Evolutionary conservation across 2,888 invertebrate species (phyloP).

Genomic region (Lasius platythorax): DNA sequence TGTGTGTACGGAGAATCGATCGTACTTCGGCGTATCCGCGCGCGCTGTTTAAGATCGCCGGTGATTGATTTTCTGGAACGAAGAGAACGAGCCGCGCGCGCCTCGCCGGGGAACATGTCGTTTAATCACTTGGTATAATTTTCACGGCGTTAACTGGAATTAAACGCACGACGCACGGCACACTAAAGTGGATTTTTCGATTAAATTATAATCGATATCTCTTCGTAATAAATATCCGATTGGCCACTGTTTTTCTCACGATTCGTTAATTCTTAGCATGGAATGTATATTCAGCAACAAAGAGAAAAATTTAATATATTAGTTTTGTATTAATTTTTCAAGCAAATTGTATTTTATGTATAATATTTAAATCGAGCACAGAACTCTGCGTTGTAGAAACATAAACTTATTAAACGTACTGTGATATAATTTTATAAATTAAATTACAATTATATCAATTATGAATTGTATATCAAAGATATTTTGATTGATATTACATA

Average conservation of each 20-base stretch:
- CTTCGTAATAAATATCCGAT: not conserved
- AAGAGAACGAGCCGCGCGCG: not conserved
- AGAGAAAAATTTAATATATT: not conserved
- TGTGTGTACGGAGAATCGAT: conserved; percentile 57
- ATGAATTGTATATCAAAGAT: not conserved
- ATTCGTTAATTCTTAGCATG: not conserved
- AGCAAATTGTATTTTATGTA: not conserved
- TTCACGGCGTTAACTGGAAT: not conserved
- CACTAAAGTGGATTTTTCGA: not conserved
- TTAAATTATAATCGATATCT: not conserved
- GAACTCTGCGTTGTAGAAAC: not conserved
- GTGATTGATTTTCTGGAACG: conserved; percentile 43
- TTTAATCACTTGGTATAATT: not conserved
- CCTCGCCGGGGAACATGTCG: not conserved
- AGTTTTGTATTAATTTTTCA: not conserved
- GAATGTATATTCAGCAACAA: not conserved
- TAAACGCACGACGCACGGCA: not conserved
- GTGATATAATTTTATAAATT: not conserved
- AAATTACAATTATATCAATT: not conserved
- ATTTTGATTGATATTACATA: not conserved
- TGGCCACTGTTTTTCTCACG: not conserved
- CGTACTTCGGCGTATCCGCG: conserved; percentile 9
- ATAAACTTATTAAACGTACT: not conserved
- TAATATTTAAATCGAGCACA: not conserved
- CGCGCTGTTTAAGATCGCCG: conserved; percentile 39